Evolutionary conservation across 2,888 invertebrate species (phyloP), one percentile per base, ranked within the genome.

Genomic region (Margaritifera margaritifera): DNA sequence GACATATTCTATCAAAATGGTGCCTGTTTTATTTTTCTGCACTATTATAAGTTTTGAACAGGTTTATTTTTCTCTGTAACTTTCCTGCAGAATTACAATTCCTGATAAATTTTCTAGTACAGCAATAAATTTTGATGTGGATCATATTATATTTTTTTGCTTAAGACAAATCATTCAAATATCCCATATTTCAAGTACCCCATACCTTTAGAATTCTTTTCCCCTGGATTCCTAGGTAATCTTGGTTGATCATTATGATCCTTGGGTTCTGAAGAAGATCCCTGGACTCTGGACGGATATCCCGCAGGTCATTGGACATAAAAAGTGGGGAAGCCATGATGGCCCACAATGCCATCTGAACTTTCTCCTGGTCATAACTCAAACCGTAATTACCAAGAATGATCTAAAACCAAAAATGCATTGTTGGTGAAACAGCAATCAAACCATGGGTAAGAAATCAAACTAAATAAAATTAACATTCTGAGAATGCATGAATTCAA

Each of bases 331-430:
- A 96, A 0, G 98, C 97, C 86, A 97, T 90, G 82, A 98, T 96
- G 5, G 97, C 95, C 98, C 98, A 98, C 76, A 98, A 92, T 5
- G 97, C 97, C 93, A 98, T 97, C 92, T 98, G 98, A 0, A 96
- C 95, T 91, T 96, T 95, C 85, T 96, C 94, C 90, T 98, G 97
- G 86, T 97, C 96, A 89, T 95, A 95, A 84, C 97, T 97, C 55
- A 98, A 91, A 1, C 97, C 97, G 89, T 95, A 97, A 91, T 97
- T 96, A 55, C 98, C 98, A 86, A 97, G 94, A 80, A 98, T 96
- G 85, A 96, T 90, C 96, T 96, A 91, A 51, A 92, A 88, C 58
- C 72, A 71, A 42, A 42, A 42, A 42, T 42, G 11, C 42, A 42
- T 42, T 42, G 42, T 15, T 15, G 15, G 42, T 42, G 42, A 42